These are phyloP conservation scores for Paedocypris sp. DNA, from an alignment of 2,113 vertebrate species.

Conservation along the genomic window DNA sequence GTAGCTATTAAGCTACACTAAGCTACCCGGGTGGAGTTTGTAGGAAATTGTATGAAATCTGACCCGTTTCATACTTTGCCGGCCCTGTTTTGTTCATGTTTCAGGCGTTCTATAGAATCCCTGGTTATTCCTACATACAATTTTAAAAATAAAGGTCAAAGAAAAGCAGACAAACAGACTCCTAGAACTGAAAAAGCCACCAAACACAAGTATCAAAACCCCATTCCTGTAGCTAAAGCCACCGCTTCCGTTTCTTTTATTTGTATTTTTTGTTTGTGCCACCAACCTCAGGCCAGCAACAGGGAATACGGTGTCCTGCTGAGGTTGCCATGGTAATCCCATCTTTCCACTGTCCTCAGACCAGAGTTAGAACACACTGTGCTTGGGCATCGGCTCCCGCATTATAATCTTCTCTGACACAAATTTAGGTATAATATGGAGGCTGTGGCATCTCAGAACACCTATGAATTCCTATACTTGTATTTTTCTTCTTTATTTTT, in stretches of 20 bases:
- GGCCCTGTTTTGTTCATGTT: too few relatives aligned
- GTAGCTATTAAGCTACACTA: too few relatives aligned
- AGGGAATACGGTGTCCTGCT: slow-evolving; percentile 30
- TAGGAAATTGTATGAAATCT: too few relatives aligned
- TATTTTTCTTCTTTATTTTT: too few relatives aligned
- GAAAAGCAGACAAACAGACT: too few relatives aligned
- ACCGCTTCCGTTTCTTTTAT: slow-evolving; percentile 26
- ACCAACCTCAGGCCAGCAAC: slow-evolving; percentile 35
- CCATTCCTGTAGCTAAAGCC: slow-evolving; percentile 12
- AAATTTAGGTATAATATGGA: slow-evolving; percentile 6
- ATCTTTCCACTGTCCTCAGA: slow-evolving; percentile 40
- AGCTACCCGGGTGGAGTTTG: too few relatives aligned
- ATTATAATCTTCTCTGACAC: slow-evolving; percentile 15
- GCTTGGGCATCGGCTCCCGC: slow-evolving; percentile 28
- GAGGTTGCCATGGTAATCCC: slow-evolving; percentile 48
- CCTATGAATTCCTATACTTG: background rate
- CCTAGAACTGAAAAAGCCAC: slow-evolving; percentile 9
- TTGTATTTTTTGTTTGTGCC: too few relatives aligned
- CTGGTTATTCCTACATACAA: too few relatives aligned
- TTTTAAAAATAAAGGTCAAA: too few relatives aligned
- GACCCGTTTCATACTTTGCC: too few relatives aligned
- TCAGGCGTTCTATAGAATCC: too few relatives aligned
- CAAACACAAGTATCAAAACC: background rate
- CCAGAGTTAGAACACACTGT: slow-evolving; percentile 31
- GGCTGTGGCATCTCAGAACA: background rate